phyloP scores from a whole-genome alignment of 2,113 vertebrate genomes.

The Ellobius talpinus region DNA sequence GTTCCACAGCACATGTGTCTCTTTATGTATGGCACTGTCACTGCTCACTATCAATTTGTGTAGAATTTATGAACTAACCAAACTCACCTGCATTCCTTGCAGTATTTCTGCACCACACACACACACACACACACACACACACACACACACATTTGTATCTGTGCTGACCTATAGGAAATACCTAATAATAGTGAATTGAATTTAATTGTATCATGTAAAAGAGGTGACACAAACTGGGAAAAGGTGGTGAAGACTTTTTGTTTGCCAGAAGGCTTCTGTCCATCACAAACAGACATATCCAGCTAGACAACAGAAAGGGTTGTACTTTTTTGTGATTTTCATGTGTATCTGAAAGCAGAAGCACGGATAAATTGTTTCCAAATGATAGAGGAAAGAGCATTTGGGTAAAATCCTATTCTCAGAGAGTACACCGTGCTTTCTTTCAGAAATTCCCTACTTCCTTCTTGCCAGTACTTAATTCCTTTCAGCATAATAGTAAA shows the following conservation, averaged over 20 bases:
- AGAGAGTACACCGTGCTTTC: conserved; percentile 8
- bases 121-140: too few species aligned
- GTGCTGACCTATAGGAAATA: not conserved
- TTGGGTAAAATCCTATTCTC: not conserved
- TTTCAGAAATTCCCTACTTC: conserved; percentile 3
- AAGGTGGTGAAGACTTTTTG: not conserved
- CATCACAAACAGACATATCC: not conserved
- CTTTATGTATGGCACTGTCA: not conserved
- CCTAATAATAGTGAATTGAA: conserved; percentile 17
- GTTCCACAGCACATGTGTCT: too few species aligned
- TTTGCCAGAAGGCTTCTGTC: not conserved
- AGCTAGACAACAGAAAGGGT: conserved; percentile 8
- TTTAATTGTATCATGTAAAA: not conserved
- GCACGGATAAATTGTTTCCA: conserved; percentile 28
- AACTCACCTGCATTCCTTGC: not conserved
- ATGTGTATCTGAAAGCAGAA: conserved; percentile 19
- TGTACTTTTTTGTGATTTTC: not conserved
- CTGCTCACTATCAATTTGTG: not conserved
- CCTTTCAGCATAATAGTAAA: not conserved
- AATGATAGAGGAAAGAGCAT: not conserved
- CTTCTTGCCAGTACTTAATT: not conserved
- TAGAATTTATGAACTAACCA: not conserved
- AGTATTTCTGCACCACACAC: not conserved
- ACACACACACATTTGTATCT: too few species aligned
- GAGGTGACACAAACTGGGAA: not conserved